Evolutionary conservation across 64 coral and sea anemone species (phyloP), one percentile per base, ranked within the genome.

Genomic region (Astreopora myriophthalma): DNA sequence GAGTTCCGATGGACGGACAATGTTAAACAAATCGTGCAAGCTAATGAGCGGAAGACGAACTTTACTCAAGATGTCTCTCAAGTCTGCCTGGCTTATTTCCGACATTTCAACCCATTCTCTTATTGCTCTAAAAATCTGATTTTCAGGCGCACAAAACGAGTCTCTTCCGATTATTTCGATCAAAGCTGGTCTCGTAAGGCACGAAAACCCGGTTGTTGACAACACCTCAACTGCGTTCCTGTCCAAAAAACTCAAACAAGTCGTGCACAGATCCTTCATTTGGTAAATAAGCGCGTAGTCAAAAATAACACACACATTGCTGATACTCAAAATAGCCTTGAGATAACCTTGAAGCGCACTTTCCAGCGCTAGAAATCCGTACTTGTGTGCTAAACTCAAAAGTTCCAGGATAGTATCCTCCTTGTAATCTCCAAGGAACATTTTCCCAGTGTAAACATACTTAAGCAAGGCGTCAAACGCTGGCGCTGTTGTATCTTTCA

Each of bases 71-170:
- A 99, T 88, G 31, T 87, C 79, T 20, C 52, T 86, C 22, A 91
- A 71, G 14, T 94, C 89, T 25, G 2, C 71, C 39, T 94, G 81
- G 34, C 12, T 84, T 14, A 85, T n/a, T 69, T 86, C 80, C 34
- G 95, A 93, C 27, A 87, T 58, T 66, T 93, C 94, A 11, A 99
- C 92, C 97, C 97, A 99, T 44, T 95, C 91, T 30, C 74, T 35
- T 9, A 99, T 91, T 10, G 97, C 94, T 36, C 88, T 86, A 62
- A 99, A 99, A 20, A 99, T 99, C 31, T 99, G 79, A 12, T 95
- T 94, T 87, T 99, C 97, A 55, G 97, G 91, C 30, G 97, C 97
- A 85, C 97, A 99, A 93, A 99, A 99, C 38, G 97, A 99, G 88
- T 99, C 97, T 87, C 97, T 95, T 83, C 93, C 95, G 8, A 95